A percentile compares a stretch with the other conserved stretches of the same genome.
phyloP scores from a whole-genome alignment of 2,113 vertebrate species.

The Siniperca knerii region DNA sequence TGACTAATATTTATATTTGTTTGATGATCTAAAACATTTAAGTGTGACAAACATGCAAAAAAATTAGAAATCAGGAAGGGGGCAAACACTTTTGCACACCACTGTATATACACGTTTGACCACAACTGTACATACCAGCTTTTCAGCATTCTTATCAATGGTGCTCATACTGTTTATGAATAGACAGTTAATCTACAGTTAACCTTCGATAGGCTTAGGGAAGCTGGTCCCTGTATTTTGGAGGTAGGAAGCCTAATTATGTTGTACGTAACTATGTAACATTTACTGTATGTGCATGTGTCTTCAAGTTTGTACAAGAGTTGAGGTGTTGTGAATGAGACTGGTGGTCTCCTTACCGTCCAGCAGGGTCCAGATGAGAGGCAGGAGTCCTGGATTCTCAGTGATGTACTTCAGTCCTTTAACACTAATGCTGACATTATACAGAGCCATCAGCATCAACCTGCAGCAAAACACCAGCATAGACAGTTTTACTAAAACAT shows the following conservation, averaged over 20 bases:
- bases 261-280: not conserved
- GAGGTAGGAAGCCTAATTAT: not conserved
- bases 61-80: too few species aligned
- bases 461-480: conserved; percentile 78
- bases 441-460: conserved; percentile 94
- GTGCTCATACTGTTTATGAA: not conserved
- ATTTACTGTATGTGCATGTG: not conserved
- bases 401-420: conserved; percentile 92
- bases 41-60: too few species aligned
- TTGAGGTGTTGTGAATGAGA: not conserved
- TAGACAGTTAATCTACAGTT: not conserved
- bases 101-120: not conserved
- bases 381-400: conserved; percentile 86
- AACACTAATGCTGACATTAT: conserved; percentile 93
- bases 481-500: not conserved
- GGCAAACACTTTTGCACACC: too few species aligned
- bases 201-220: not conserved
- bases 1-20: too few species aligned
- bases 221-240: not conserved
- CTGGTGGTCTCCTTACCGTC: conserved; percentile 84
- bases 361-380: conserved; percentile 89
- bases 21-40: too few species aligned
- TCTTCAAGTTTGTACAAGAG: not conserved
- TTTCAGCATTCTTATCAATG: not conserved
- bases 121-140: not conserved